phyloP scores from a whole-genome alignment of 1,140 invertebrate species.

The Papilio polytes region DNA sequence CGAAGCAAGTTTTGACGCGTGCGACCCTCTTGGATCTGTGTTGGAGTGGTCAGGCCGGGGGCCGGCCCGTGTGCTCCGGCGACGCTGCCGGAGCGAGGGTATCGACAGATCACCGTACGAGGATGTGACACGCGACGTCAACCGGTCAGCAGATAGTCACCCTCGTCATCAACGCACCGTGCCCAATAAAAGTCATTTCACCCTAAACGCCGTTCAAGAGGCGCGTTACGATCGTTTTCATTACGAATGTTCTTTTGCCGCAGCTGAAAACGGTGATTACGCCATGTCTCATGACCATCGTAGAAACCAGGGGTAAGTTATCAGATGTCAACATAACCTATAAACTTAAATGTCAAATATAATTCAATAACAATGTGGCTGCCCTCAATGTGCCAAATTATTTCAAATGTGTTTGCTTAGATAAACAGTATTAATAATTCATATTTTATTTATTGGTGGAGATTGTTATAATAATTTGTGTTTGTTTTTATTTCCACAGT shows the following conservation, averaged over 20 bases:
- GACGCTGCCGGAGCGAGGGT: conserved; percentile 77
- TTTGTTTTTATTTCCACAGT: conserved; percentile 51
- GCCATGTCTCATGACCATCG: conserved; percentile 73
- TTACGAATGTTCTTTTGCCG: conserved; percentile 68
- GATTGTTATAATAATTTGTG: background rate
- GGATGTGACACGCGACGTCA: conserved; percentile 66
- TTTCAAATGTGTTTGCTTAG: background rate
- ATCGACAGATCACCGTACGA: conserved; percentile 77
- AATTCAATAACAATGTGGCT: conserved; percentile 32
- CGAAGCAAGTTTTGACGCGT: conserved; percentile 77
- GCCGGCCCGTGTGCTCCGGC: conserved; percentile 71
- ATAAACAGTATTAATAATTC: background rate
- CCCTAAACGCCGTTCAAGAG: conserved; percentile 65
- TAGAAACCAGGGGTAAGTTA: conserved; percentile 65
- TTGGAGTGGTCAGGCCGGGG: conserved; percentile 71
- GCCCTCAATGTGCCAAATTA: conserved; percentile 10
- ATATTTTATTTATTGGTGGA: background rate
- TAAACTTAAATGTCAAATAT: conserved; percentile 40
- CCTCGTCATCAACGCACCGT: conserved; percentile 58
- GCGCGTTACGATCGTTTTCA: conserved; percentile 58
- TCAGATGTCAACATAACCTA: conserved; percentile 58
- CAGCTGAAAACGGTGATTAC: conserved; percentile 75
- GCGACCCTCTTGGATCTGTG: conserved; percentile 72
- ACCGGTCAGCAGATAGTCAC: conserved; percentile 59
- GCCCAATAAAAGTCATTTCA: conserved; percentile 73